Percentiles rank a stretch among this genome's conserved stretches.
Evolutionary conservation across 2,113 vertebrate genomes (phyloP).

Genomic region (Muscicapa adusta): DNA sequence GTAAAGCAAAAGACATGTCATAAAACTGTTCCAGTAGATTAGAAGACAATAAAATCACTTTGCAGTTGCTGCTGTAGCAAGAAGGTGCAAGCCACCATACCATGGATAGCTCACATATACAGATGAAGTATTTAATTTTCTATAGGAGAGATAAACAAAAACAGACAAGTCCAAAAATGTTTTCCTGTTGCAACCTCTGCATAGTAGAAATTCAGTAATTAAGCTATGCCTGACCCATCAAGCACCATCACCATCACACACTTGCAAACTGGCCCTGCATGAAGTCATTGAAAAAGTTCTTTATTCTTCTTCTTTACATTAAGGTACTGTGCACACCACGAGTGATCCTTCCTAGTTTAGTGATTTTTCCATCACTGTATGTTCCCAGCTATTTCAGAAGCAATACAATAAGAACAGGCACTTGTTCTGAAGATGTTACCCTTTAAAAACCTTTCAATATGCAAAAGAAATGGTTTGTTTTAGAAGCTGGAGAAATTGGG

Average conservation of each 20-base stretch:
- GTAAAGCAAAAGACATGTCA: background rate
- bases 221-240: background rate
- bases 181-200: background rate
- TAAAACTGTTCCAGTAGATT: background rate
- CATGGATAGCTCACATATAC: background rate
- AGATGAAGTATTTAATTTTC: background rate
- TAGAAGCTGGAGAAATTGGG: background rate
- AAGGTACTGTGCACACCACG: background rate
- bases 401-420: background rate
- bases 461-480: background rate
- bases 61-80: background rate
- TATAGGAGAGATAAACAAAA: background rate
- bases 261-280: background rate
- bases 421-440: background rate
- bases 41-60: background rate
- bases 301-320: background rate
- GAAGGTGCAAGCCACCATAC: background rate
- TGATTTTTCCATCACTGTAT: background rate
- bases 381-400: background rate
- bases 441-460: background rate
- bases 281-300: background rate
- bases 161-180: background rate
- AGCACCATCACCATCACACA: background rate
- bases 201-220: background rate
- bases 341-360: background rate